These are phyloP conservation scores for Clunio marinus DNA, from an alignment of 2,888 invertebrate species.

Conservation along the genomic window DNA sequence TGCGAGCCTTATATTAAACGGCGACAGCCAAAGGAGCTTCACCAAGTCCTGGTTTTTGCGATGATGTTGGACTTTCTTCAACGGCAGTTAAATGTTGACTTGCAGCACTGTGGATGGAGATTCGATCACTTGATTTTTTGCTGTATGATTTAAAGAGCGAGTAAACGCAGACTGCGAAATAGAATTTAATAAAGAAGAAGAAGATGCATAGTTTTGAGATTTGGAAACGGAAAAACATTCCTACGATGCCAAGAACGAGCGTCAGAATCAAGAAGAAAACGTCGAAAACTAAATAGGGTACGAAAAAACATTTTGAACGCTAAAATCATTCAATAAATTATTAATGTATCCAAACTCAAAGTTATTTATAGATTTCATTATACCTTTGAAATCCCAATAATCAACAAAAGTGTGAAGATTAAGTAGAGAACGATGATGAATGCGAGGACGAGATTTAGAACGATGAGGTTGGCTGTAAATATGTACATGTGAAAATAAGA, in stretches of 20 bases:
- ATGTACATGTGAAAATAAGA: too few relatives aligned
- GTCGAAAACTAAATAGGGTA: slow-evolving; percentile 20
- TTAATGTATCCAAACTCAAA: too few relatives aligned
- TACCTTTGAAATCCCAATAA: slow-evolving; percentile 24
- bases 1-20: not conserved
- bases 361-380: not conserved
- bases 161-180: slow-evolving; percentile 28
- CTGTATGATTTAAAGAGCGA: slow-evolving; percentile 21
- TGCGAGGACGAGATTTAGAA: slow-evolving; percentile 5
- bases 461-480: slow-evolving; percentile 22
- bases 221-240: slow-evolving; percentile 26
- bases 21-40: slow-evolving; percentile 30
- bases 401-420: not conserved
- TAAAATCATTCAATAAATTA: too few relatives aligned
- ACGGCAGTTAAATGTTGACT: not conserved
- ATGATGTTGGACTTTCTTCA: slow-evolving; percentile 3
- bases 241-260: slow-evolving; percentile 15
- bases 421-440: slow-evolving; percentile 2
- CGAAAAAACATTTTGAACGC: slow-evolving; percentile 14
- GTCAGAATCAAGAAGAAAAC: slow-evolving; percentile 11
- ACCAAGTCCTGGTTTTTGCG: slow-evolving; percentile 1
- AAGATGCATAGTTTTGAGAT: slow-evolving; percentile 29
- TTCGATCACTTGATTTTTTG: slow-evolving; percentile 6
- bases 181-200: slow-evolving; percentile 33
- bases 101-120: not conserved